These are phyloP conservation scores for Coturnix japonica DNA, from an alignment of 2,113 vertebrate species.

Conservation along the genomic window DNA sequence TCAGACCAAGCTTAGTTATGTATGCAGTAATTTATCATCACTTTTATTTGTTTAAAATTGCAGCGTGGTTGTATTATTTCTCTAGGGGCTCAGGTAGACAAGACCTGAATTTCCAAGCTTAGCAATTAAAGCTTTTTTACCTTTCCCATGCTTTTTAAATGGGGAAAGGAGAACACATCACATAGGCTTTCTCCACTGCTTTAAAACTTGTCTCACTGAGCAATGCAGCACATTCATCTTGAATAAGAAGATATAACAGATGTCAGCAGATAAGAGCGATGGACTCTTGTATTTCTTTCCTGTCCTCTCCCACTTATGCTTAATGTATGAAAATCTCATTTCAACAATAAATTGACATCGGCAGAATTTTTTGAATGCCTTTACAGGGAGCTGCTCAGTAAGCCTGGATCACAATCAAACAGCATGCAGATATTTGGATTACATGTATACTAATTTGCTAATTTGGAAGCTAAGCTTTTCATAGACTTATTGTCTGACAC, in stretches of 20 bases:
- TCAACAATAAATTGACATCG: neutral
- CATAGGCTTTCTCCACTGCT: neutral
- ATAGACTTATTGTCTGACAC: neutral
- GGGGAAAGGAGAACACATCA: neutral
- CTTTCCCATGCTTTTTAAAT: neutral
- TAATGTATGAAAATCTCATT: neutral
- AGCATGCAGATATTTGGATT: neutral
- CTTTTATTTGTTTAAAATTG: constrained; percentile 8
- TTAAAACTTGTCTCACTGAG: neutral
- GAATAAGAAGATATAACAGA: neutral
- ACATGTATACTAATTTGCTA: neutral
- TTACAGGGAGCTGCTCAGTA: neutral
- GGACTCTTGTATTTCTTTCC: neutral
- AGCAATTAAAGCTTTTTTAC: neutral
- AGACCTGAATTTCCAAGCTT: neutral
- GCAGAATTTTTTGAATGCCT: neutral
- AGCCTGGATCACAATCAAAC: neutral
- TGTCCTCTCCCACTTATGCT: neutral
- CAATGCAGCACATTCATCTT: neutral
- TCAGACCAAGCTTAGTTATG: neutral
- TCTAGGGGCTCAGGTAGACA: neutral
- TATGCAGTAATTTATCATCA: neutral
- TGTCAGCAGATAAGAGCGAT: neutral
- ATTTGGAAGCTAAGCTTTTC: neutral
- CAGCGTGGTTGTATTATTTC: neutral